Evolutionary conservation across 2,888 invertebrate genomes (phyloP).

Genomic region (Periphyllus acericola): DNA sequence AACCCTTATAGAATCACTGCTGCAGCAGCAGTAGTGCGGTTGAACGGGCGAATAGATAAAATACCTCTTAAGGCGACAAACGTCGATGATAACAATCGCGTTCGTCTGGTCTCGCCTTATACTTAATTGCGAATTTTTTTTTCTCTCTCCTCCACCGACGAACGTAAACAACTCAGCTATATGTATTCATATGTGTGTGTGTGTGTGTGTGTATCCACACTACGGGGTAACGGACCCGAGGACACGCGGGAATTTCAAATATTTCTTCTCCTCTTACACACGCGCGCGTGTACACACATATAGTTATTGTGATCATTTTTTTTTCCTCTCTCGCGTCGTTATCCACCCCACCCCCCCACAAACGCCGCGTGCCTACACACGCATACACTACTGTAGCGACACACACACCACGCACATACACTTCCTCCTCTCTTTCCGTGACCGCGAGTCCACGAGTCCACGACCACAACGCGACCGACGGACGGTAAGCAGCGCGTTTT

Average conservation of each 20-base stretch:
- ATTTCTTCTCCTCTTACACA: slow-evolving; percentile 12
- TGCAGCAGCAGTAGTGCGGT: not conserved
- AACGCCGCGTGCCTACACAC: too few species aligned
- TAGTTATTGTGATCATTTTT: slow-evolving; percentile 5
- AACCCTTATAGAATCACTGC: not conserved
- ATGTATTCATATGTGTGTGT: too few species aligned
- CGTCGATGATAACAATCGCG: slow-evolving; percentile 17
- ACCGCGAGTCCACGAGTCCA: not conserved
- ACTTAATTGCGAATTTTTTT: slow-evolving; percentile 9
- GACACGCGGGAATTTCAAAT: slow-evolving; percentile 47
- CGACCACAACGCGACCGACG: not conserved
- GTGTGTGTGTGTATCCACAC: too few species aligned
- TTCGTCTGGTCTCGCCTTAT: slow-evolving; percentile 27
- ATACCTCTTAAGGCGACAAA: slow-evolving; percentile 23
- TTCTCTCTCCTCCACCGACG: not conserved
- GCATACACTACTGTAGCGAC: not conserved
- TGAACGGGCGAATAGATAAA: slow-evolving; percentile 6
- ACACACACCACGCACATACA: not conserved
- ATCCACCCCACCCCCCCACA: not conserved
- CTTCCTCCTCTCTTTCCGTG: not conserved
- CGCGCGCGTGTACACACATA: not conserved
- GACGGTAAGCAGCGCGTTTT: too few species aligned
- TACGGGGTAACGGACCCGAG: slow-evolving; percentile 51
- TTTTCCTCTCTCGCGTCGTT: not conserved
- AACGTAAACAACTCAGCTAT: slow-evolving; percentile 15